Conservation (phyloP, 2,113 vertebrate genomes). For the Suncus etruscus region DNA sequence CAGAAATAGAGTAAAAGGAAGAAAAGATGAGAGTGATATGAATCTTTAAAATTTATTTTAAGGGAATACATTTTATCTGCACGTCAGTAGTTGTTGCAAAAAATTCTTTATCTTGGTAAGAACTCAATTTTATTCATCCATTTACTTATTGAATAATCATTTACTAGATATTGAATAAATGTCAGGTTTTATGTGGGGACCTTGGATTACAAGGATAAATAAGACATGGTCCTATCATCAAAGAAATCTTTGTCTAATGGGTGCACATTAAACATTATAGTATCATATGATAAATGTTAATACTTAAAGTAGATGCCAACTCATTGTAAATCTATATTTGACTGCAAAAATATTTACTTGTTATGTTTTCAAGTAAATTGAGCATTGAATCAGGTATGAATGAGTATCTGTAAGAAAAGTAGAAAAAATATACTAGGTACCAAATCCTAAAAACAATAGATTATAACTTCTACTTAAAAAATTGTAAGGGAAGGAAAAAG, state of each 20-base stretch:
- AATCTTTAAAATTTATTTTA: constrained; percentile 14
- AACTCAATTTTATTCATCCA: not conserved
- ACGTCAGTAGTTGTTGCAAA: not conserved
- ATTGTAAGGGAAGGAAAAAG: not conserved
- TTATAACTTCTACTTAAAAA: too few species aligned
- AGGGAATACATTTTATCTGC: constrained; percentile 17
- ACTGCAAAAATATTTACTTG: too few species aligned
- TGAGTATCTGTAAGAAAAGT: too few species aligned
- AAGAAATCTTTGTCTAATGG: not conserved
- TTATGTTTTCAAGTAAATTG: too few species aligned
- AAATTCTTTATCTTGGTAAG: not conserved
- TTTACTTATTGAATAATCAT: constrained; percentile 12
- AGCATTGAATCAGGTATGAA: too few species aligned
- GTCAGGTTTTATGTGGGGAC: not conserved
- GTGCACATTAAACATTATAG: not conserved
- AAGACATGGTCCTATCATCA: not conserved
- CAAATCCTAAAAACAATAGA: too few species aligned
- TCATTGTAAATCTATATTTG: too few species aligned
- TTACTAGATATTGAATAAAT: not conserved
- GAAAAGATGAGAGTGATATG: not conserved
- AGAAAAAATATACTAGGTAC: too few species aligned
- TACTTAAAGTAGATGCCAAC: too few species aligned
- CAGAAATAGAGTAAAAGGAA: not conserved
- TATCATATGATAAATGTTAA: too few species aligned
- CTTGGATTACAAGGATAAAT: not conserved